phyloP scores from a whole-genome alignment of 2,888 invertebrate genomes.

The Agriopis marginaria region DNA sequence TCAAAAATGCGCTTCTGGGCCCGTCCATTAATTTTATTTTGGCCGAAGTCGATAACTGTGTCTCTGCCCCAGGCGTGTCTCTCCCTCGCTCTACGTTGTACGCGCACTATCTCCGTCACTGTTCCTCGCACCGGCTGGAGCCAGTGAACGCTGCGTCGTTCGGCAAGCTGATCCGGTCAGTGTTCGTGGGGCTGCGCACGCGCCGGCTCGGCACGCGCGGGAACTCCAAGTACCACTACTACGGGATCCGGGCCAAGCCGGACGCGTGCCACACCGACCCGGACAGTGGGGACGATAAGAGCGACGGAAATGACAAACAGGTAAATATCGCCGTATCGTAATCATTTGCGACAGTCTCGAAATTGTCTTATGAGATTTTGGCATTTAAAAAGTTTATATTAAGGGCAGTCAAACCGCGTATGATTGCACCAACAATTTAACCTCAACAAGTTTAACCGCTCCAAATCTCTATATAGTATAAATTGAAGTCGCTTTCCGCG shows the following conservation, averaged over 20 bases:
- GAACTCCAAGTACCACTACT: slow-evolving; percentile 99
- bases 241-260: slow-evolving; percentile 98
- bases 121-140: slow-evolving; percentile 96
- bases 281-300: slow-evolving; percentile 46
- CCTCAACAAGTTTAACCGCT: too few species aligned
- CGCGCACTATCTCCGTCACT: slow-evolving; percentile 98
- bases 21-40: too few species aligned
- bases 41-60: too few species aligned
- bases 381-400: too few species aligned
- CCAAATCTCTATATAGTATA: too few species aligned
- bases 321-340: slow-evolving; percentile 34
- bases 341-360: too few species aligned
- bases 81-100: slow-evolving; percentile 98
- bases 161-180: slow-evolving; percentile 99
- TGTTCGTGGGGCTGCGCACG: slow-evolving; percentile 98
- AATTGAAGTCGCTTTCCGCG: too few species aligned
- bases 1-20: too few species aligned
- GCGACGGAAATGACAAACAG: slow-evolving; percentile 61
- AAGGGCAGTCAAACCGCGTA: too few species aligned
- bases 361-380: too few species aligned
- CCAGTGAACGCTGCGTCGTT: slow-evolving; percentile 99
- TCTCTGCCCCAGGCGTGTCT: slow-evolving; percentile 88
- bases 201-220: slow-evolving; percentile 98
- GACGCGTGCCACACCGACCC: slow-evolving; percentile 39
- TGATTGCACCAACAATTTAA: too few species aligned